Base-by-base conservation (phyloP, 2,888 invertebrate genomes). In the Leptopilina myrica region DNA sequence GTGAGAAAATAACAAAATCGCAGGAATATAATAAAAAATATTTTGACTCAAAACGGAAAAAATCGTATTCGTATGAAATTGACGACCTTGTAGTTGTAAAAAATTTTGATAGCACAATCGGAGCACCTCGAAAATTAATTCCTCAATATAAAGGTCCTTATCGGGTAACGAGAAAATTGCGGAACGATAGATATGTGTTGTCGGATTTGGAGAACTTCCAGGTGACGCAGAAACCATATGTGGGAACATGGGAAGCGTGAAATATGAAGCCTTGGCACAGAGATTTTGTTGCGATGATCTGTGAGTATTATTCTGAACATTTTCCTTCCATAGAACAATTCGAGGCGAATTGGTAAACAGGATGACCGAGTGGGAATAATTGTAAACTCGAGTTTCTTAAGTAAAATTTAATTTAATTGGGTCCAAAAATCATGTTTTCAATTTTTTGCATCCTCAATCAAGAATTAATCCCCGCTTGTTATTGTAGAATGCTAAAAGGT, bases 161-260 rank as follows among this genome's bases (percentile, higher is more conserved):
- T 2, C 12, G 9, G 5, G n/a, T 56, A 11, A n/a, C 5, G 0
- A 56, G 5, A 56, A 56, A 56, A 56, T 14, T 56, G 11, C 9
- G n/a, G 12, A 56, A 56, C 0, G 9, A 56, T 12, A 56, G 56
- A 56, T 56, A 56, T 12, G 56, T 56, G 9, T 56, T 56, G 11
- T 56, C 11, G 5, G 56, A 56, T 11, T 56, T 56, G 11, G 56
- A 56, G 11, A 56, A 56, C 12, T 56, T 56, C 5, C 56, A 56
- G n/a, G 56, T 56, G 56, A 56, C 56, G 56, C 56, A 56, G n/a
- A 77, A 12, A n/a, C 77, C 77, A 33, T 33, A 33, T 3, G 33
- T 33, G 33, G 3, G 2, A 33, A 33, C 33, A 33, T 33, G 33
- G 33, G 5, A 33, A 33, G 33, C 33, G 33, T 33, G 33, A 2